phyloP scores from a whole-genome alignment of 2,888 invertebrate species.

The Cordilura impudica region DNA sequence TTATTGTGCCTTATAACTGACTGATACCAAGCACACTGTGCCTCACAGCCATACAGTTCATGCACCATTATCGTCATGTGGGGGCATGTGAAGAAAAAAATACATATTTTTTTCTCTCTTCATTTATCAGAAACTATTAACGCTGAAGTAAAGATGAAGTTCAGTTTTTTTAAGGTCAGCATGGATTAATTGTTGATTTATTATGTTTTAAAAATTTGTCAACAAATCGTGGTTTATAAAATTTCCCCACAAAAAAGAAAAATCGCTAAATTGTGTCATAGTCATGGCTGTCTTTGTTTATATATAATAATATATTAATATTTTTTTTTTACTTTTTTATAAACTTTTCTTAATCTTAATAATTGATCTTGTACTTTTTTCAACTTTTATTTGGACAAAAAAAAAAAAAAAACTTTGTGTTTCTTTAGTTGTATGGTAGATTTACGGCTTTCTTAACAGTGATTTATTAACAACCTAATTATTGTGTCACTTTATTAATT shows the following conservation, averaged over 20 bases:
- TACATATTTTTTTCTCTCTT: conserved; percentile 41
- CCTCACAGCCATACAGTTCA: conserved; percentile 24
- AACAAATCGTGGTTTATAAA: conserved; percentile 71
- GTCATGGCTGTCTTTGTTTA: conserved; percentile 57
- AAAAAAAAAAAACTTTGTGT: conserved; percentile 33
- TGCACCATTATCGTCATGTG: conserved; percentile 41
- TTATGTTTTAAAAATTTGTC: conserved; percentile 73
- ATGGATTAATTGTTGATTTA: conserved; percentile 62
- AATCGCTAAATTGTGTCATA: conserved; percentile 60
- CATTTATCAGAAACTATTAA: conserved; percentile 51
- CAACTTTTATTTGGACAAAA: background rate
- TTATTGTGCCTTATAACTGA: too few species aligned
- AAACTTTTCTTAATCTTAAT: conserved; percentile 34
- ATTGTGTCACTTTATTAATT: conserved; percentile 62
- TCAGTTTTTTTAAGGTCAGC: conserved; percentile 52
- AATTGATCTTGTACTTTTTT: conserved; percentile 33
- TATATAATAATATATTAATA: conserved; percentile 10
- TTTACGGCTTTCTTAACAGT: conserved; percentile 54
- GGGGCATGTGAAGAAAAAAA: conserved; percentile 53
- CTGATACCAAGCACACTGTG: conserved; percentile 46
- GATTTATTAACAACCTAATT: conserved; percentile 62
- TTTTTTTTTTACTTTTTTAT: conserved; percentile 1
- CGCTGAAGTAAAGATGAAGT: conserved; percentile 2
- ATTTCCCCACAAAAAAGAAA: conserved; percentile 28
- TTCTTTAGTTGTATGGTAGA: conserved; percentile 49